Evolutionary conservation across 2,113 vertebrate genomes (phyloP).

Genomic region (Callopanchax toddi): DNA sequence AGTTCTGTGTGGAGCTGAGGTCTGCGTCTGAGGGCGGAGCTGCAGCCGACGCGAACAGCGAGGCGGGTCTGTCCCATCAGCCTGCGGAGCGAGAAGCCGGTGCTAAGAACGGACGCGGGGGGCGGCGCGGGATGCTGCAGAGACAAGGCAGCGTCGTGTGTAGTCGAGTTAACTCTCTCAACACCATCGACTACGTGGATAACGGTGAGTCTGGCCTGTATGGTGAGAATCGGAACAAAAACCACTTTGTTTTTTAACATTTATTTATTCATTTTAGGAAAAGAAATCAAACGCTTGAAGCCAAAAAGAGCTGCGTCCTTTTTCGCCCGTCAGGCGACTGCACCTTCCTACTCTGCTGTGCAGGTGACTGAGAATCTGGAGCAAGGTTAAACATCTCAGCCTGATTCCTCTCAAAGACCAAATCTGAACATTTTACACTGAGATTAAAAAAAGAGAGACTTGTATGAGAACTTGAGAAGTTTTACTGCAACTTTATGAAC

Average conservation of each 20-base stretch:
- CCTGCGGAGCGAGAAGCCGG: constrained; percentile 33
- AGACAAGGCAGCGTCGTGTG: constrained; percentile 88
- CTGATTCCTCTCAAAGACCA: constrained; percentile 66
- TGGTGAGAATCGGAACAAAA: background rate
- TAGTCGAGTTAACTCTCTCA: constrained; percentile 86
- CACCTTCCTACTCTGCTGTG: constrained; percentile 82
- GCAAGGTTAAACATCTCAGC: constrained; percentile 79
- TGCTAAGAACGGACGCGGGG: constrained; percentile 59
- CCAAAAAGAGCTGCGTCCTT: constrained; percentile 90
- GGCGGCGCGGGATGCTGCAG: constrained; percentile 79
- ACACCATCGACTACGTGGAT: constrained; percentile 91
- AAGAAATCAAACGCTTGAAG: constrained; percentile 89
- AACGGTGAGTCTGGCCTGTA: constrained; percentile 80
- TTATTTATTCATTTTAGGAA: constrained; percentile 73
- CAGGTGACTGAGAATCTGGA: constrained; percentile 83
- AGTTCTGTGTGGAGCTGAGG: constrained; percentile 90
- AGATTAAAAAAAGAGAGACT: constrained; percentile 50
- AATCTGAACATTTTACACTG: constrained; percentile 70
- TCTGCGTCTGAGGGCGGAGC: constrained; percentile 63
- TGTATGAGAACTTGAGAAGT: constrained; percentile 21
- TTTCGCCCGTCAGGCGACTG: constrained; percentile 83
- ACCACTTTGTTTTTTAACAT: background rate
- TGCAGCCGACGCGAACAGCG: constrained; percentile 32
- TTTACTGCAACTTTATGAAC: constrained; percentile 57
- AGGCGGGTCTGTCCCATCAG: constrained; percentile 50